Percentiles rank a stretch among this genome's conserved stretches.
Conservation (phyloP, 2,113 vertebrate species). For the Athene cunicularia region DNA sequence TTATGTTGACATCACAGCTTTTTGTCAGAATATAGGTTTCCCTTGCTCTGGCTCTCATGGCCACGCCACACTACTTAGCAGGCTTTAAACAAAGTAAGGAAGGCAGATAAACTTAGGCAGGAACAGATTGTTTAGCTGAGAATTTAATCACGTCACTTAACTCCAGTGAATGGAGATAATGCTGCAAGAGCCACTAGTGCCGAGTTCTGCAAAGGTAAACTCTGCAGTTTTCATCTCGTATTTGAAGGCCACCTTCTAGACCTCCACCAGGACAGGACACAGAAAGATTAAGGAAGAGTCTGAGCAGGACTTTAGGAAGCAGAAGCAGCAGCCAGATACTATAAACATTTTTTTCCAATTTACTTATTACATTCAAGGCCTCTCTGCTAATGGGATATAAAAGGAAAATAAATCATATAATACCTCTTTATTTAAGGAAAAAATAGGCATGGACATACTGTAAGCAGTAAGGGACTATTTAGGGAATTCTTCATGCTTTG, state of each 20-base stretch:
- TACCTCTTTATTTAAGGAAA: neutral
- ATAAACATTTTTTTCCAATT: neutral
- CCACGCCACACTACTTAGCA: neutral
- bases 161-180: neutral
- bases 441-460: neutral
- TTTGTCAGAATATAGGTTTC: neutral
- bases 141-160: neutral
- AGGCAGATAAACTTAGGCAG: neutral
- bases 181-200: neutral
- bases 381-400: neutral
- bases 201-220: neutral
- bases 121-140: neutral
- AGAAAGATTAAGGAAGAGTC: neutral
- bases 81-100: slow-evolving; percentile 3
- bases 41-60: neutral
- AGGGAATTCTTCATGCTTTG: neutral
- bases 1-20: neutral
- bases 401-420: neutral
- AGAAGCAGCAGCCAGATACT: neutral
- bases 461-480: neutral
- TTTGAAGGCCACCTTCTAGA: neutral
- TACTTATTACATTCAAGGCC: neutral
- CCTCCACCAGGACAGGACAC: neutral
- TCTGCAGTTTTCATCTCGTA: neutral
- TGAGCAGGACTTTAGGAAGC: neutral